Evolutionary conservation across 2,797 vertebrate species (phyloP), one percentile per base, ranked within the genome.

Genomic region (Hemibagrus guttatus): DNA sequence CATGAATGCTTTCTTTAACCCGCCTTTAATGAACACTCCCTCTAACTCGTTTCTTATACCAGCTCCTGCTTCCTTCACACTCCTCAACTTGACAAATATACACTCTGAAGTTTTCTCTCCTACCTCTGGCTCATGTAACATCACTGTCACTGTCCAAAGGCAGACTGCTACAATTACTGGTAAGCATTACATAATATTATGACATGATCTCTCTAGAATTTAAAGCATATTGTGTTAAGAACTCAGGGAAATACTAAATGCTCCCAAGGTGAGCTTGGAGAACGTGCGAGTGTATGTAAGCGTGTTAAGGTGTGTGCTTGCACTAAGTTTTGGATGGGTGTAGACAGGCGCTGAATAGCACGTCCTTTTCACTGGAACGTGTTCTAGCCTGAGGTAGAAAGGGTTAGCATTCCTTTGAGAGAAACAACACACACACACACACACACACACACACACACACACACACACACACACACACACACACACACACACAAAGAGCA

Each of bases 21-120:
- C 88, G 81, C 90, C 90, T 87, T 63, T 82, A 12, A 52, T 84
- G 16, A 84, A 84, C 89, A 86, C 92, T 93, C 92, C 91, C 90
- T 90, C 59, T 87, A 39, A 76, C 63, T 87, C 42, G 14, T 85
- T 79, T 87, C n/a, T 74, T 72, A 79, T 88, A 90, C 81, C 86
- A 69, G 56, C 64, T 81, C 80, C 64, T 35, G 66, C 82, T 71
- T n/a, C 46, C 52, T 87, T 86, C 52, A 46, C 46, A 72, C n/a
- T 8, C 23, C 23, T 42, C 4, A 83, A 56, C 46, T 19, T 69
- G 1, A 83, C n/a, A n/a, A 71, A 42, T 56, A n/a, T 35, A 35
- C 28, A 56, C 4, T 2, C 17, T 56, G 52, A 42, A 35, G 49
- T 16, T 52, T 19, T 42, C 6, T 66, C 56, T 23, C 16, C 54